phyloP scores from a whole-genome alignment of 2,888 invertebrate species.

The Hypomecis punctinalis region DNA sequence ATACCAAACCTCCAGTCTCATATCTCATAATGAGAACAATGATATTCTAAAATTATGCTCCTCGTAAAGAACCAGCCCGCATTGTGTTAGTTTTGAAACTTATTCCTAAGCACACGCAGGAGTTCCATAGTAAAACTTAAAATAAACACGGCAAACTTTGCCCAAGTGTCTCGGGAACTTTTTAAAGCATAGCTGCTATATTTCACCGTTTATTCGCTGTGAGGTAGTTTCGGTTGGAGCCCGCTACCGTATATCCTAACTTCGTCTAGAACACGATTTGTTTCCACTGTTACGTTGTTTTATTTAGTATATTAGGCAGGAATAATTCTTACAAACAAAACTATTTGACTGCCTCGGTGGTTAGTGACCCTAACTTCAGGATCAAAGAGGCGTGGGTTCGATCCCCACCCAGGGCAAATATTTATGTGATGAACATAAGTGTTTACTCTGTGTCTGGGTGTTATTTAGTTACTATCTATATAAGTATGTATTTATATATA shows the following conservation, averaged over 20 bases:
- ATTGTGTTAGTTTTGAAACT: neutral
- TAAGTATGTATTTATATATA: too few relatives aligned
- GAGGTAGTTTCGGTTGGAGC: conserved; percentile 26
- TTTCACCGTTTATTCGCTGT: conserved; percentile 17
- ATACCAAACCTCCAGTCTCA: too few relatives aligned
- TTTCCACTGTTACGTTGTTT: conserved; percentile 46
- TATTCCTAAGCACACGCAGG: neutral
- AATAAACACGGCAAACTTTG: conserved; percentile 7
- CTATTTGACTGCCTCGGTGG: neutral
- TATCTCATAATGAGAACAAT: too few relatives aligned
- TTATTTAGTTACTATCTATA: too few relatives aligned
- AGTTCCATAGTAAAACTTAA: conserved; percentile 7
- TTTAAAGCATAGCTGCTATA: conserved; percentile 12
- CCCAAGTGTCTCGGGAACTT: conserved; percentile 20
- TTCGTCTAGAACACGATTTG: conserved; percentile 34
- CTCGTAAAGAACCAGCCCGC: neutral
- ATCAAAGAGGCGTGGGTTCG: too few relatives aligned
- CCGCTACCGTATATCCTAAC: conserved; percentile 26
- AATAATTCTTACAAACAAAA: neutral
- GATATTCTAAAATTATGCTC: too few relatives aligned
- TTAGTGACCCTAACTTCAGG: too few relatives aligned
- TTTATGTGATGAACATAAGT: too few relatives aligned
- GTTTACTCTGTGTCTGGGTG: too few relatives aligned
- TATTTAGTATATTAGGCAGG: neutral
- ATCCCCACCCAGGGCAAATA: too few relatives aligned